Conservation (phyloP, 2,888 invertebrate genomes). For the Molorchus minor region DNA sequence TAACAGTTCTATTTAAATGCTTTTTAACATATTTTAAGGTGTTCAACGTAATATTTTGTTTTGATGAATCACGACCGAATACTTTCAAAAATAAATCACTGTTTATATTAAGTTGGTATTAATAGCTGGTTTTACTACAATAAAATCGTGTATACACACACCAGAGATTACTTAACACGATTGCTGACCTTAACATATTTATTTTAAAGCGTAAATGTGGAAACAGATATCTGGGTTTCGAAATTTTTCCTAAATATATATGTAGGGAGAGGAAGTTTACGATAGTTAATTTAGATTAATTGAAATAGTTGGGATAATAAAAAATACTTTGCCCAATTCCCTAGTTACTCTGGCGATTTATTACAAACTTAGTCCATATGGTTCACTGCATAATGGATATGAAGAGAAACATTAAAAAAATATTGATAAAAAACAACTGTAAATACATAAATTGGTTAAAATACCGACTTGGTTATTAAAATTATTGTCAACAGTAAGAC, state of each 20-base stretch:
- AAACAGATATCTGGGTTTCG: constrained; percentile 10
- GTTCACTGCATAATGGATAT: too few relatives aligned
- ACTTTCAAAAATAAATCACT: constrained; percentile 30
- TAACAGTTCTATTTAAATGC: constrained; percentile 16
- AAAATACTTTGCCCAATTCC: too few relatives aligned
- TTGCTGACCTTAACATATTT: constrained; percentile 17
- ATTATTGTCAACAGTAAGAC: too few relatives aligned
- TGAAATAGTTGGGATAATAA: too few relatives aligned
- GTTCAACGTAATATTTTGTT: constrained; percentile 16
- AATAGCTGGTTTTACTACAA: constrained; percentile 31
- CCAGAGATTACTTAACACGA: constrained; percentile 19
- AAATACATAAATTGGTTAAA: too few relatives aligned
- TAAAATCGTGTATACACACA: constrained; percentile 24
- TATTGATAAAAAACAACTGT: too few relatives aligned
- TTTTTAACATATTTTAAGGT: constrained; percentile 14
- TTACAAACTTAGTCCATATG: too few relatives aligned
- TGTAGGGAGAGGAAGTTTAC: constrained; percentile 12
- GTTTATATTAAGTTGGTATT: constrained; percentile 32
- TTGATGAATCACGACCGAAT: constrained; percentile 28
- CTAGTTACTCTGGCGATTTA: too few relatives aligned
- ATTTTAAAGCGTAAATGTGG: constrained; percentile 13
- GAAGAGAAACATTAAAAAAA: too few relatives aligned
- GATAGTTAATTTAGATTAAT: constrained; percentile 1
- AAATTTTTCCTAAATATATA: constrained; percentile 15
- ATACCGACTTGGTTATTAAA: too few relatives aligned